Evolutionary conservation across 2,888 invertebrate genomes (phyloP).

Genomic region (Brachypterus glaber): DNA sequence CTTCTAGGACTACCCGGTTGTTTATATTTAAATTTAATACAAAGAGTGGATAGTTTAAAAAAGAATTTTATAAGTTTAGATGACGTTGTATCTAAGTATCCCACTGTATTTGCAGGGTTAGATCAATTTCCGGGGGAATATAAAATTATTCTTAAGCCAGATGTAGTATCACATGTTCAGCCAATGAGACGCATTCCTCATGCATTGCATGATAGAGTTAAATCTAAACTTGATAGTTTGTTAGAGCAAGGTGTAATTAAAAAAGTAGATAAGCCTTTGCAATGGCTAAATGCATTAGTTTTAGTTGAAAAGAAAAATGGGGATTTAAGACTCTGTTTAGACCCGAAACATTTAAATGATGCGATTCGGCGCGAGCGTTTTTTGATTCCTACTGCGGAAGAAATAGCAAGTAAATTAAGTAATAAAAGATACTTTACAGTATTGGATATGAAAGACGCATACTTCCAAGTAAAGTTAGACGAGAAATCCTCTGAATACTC

Average conservation of each 20-base stretch:
- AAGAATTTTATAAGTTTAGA: too few species aligned
- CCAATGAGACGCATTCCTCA: too few species aligned
- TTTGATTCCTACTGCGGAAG: constrained; percentile 11
- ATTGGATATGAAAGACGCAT: constrained; percentile 19
- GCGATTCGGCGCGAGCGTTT: constrained; percentile 7
- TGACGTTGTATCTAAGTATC: too few species aligned
- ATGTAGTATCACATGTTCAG: too few species aligned
- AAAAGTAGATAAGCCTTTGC: constrained; percentile 16
- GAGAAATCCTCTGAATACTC: constrained; percentile 9
- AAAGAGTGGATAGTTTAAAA: too few species aligned
- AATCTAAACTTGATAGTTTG: too few species aligned
- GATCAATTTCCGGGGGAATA: too few species aligned
- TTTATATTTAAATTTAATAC: too few species aligned
- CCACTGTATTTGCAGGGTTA: too few species aligned
- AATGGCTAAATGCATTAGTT: constrained; percentile 17
- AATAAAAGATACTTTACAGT: constrained; percentile 17
- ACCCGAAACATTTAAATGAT: constrained; percentile 16
- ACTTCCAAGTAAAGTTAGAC: constrained; percentile 15
- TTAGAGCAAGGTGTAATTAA: neutral
- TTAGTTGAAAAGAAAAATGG: constrained; percentile 19
- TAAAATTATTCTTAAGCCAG: too few species aligned
- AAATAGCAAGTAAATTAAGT: constrained; percentile 11
- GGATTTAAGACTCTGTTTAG: constrained; percentile 15
- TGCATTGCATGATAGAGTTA: too few species aligned
- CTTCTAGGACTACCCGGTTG: too few species aligned